A percentile compares a stretch with the other conserved stretches of the same genome.
Evolutionary conservation across 2,797 vertebrate genomes (phyloP).

Genomic region (Meriones psammophilus): DNA sequence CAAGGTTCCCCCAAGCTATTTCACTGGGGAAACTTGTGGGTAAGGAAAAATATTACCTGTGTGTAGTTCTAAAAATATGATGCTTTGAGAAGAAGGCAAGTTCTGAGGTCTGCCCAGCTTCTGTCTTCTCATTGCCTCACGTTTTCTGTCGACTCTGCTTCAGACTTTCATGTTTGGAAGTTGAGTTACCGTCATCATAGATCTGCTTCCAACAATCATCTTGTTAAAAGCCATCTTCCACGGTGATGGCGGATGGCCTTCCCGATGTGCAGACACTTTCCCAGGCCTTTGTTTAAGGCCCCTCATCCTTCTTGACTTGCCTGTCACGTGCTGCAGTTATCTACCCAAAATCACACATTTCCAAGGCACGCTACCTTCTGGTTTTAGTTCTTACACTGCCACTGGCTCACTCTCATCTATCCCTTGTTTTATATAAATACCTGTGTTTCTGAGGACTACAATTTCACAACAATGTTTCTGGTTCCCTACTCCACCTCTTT

Average conservation of each 20-base stretch:
- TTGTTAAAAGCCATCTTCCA: background rate
- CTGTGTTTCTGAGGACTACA: background rate
- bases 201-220: background rate
- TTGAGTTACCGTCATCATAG: background rate
- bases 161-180: background rate
- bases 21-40: background rate
- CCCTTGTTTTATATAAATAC: background rate
- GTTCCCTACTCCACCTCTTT: background rate
- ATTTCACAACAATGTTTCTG: background rate
- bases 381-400: background rate
- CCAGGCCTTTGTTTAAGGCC: background rate
- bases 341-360: background rate
- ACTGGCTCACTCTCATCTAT: background rate
- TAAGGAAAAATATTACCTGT: conserved; percentile 3
- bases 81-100: background rate
- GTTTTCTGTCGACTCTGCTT: background rate
- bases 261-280: background rate
- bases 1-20: background rate
- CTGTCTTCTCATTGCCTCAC: background rate
- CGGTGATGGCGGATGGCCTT: background rate
- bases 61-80: background rate
- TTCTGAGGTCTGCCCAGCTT: background rate
- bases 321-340: background rate
- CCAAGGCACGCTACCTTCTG: background rate
- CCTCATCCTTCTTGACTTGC: background rate